A percentile compares a stretch with the other conserved stretches of the same genome.
Evolutionary conservation across 1,140 invertebrate species (phyloP).

Genomic region (Rhopalosiphum padi): DNA sequence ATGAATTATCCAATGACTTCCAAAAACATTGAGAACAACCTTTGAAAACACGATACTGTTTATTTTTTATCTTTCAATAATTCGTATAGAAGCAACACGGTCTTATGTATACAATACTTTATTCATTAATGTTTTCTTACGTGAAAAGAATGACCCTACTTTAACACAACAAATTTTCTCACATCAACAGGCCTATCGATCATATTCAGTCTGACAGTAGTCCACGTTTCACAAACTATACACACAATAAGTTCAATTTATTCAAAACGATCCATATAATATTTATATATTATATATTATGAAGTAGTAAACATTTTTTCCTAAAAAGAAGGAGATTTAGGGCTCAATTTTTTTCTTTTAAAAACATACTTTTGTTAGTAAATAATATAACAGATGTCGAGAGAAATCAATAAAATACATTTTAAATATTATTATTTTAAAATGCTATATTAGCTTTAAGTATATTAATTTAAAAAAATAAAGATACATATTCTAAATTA

Average conservation of each 20-base stretch:
- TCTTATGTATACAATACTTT: background rate
- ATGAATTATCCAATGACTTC: background rate
- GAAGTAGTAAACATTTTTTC: slow-evolving; percentile 28
- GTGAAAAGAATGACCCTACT: slow-evolving; percentile 13
- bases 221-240: slow-evolving; percentile 11
- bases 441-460: background rate
- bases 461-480: background rate
- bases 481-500: too few species aligned
- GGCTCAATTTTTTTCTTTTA: background rate
- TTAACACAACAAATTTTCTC: slow-evolving; percentile 32
- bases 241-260: slow-evolving; percentile 26
- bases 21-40: background rate
- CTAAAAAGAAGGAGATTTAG: background rate
- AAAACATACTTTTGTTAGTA: background rate
- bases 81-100: background rate
- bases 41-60: background rate
- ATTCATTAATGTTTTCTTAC: slow-evolving; percentile 35
- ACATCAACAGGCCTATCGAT: slow-evolving; percentile 52
- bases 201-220: slow-evolving; percentile 33
- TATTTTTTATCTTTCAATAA: background rate
- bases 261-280: slow-evolving; percentile 20
- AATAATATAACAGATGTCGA: background rate
- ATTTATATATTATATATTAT: background rate
- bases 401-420: background rate
- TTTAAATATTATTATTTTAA: background rate